Conservation (phyloP, 1,140 invertebrate genomes). For the Sminthurides bifidus region DNA sequence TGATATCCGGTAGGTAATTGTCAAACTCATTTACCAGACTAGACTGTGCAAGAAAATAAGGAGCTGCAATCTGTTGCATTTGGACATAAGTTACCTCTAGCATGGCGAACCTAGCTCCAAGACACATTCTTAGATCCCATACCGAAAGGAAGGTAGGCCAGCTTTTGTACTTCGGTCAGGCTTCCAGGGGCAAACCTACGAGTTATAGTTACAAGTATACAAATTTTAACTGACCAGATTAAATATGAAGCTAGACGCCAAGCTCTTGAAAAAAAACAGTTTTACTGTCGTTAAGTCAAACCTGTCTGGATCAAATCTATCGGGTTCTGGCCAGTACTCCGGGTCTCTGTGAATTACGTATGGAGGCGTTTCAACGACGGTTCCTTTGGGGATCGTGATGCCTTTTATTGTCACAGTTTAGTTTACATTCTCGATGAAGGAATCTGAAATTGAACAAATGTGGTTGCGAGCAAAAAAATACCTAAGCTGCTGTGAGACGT, state of each 20-base stretch:
- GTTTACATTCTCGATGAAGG: slow-evolving; percentile 32
- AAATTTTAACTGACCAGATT: too few species aligned
- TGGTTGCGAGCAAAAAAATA: too few species aligned
- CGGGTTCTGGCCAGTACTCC: slow-evolving; percentile 38
- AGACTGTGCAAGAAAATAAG: too few species aligned
- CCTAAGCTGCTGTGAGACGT: too few species aligned
- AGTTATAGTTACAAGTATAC: too few species aligned
- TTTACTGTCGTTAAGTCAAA: neutral
- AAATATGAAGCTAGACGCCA: too few species aligned
- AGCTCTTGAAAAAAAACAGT: too few species aligned
- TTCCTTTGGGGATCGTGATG: slow-evolving; percentile 36
- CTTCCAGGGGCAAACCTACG: slow-evolving; percentile 31
- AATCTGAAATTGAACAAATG: slow-evolving; percentile 16
- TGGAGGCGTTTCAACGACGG: slow-evolving; percentile 33
- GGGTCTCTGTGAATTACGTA: slow-evolving; percentile 37
- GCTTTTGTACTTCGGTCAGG: slow-evolving; percentile 26
- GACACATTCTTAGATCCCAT: slow-evolving; percentile 29
- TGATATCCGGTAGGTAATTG: too few species aligned
- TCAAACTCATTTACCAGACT: too few species aligned
- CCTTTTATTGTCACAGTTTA: slow-evolving; percentile 32
- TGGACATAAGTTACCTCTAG: slow-evolving; percentile 20
- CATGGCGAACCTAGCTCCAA: slow-evolving; percentile 29
- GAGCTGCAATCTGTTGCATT: too few species aligned
- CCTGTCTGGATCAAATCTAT: slow-evolving; percentile 38
- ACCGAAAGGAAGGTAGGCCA: slow-evolving; percentile 29